Evolutionary conservation across 30 jellyfish, hydroid and myxozoan species (phyloP).

Genomic region (Aurelia aurita): DNA sequence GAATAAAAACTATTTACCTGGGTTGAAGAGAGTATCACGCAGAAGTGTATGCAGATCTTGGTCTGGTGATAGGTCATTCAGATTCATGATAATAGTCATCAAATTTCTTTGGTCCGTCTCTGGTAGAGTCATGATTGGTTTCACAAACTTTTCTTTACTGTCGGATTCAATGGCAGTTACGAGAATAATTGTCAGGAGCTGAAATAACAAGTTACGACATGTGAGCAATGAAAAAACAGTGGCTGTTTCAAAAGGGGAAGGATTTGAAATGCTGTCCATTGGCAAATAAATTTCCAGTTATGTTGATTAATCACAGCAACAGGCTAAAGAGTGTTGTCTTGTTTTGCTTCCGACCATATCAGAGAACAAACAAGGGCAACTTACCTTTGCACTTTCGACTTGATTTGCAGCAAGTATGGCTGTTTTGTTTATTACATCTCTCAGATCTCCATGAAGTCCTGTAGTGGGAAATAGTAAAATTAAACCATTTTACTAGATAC

Average conservation of each 20-base stretch:
- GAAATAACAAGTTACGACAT: background rate
- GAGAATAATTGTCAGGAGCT: conserved; percentile 41
- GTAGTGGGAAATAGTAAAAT: background rate
- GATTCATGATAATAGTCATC: conserved; percentile 32
- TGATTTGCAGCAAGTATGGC: conserved; percentile 66
- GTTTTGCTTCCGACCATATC: no score
- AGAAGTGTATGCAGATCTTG: conserved; percentile 22
- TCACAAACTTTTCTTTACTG: conserved; percentile 23
- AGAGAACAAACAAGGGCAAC: background rate
- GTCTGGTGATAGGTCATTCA: conserved; percentile 23
- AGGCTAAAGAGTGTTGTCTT: background rate
- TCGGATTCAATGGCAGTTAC: conserved; percentile 53
- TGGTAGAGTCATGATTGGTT: conserved; percentile 37
- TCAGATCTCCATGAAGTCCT: conserved; percentile 43
- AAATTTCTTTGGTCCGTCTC: conserved; percentile 13
- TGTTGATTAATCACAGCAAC: no score
- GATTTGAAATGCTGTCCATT: no score
- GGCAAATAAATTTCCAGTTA: no score
- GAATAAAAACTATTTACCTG: background rate
- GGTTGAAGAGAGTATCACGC: conserved; percentile 30
- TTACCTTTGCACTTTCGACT: conserved; percentile 79
- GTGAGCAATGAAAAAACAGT: background rate
- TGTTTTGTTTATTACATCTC: conserved; percentile 62
- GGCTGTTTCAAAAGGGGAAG: no score
- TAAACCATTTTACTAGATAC: no score